Percentiles rank a stretch among this genome's conserved stretches.
Evolutionary conservation across 2,113 vertebrate species (phyloP).

Genomic region (Xenus cinereus): DNA sequence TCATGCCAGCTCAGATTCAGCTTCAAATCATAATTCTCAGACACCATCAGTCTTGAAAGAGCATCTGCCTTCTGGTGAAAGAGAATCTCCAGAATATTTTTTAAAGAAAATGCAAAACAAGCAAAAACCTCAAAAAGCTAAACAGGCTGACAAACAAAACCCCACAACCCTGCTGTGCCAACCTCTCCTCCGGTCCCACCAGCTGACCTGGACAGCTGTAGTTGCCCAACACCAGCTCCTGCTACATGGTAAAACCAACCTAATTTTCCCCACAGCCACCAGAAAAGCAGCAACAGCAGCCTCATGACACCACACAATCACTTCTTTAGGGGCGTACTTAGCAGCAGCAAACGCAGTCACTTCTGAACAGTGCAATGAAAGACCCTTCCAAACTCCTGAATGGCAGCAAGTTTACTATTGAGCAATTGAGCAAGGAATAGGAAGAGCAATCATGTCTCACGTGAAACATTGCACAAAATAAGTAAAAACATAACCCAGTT

Average conservation of each 20-base stretch:
- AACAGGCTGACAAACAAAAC: not conserved
- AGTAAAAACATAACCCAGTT: not conserved
- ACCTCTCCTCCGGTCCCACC: not conserved
- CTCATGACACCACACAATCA: fast-evolving
- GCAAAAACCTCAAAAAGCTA: fast-evolving
- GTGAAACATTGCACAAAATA: not conserved
- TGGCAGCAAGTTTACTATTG: no score
- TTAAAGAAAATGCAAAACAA: not conserved
- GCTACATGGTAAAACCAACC: not conserved
- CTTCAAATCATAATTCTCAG: not conserved
- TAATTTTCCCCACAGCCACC: not conserved
- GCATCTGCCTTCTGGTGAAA: not conserved
- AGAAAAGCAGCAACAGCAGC: not conserved
- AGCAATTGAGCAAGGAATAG: not conserved
- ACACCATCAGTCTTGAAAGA: not conserved
- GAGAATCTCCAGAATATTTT: not conserved
- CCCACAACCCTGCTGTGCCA: not conserved
- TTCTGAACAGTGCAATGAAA: not conserved
- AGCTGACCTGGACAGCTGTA: not conserved
- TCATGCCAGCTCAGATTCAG: not conserved
- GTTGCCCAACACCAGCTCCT: not conserved
- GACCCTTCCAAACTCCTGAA: not conserved
- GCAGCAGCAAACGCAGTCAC: not conserved
- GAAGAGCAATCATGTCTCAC: fast-evolving
- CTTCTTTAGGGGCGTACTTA: no score